Conservation (phyloP, 2,888 invertebrate species). For the Apeira syringaria region DNA sequence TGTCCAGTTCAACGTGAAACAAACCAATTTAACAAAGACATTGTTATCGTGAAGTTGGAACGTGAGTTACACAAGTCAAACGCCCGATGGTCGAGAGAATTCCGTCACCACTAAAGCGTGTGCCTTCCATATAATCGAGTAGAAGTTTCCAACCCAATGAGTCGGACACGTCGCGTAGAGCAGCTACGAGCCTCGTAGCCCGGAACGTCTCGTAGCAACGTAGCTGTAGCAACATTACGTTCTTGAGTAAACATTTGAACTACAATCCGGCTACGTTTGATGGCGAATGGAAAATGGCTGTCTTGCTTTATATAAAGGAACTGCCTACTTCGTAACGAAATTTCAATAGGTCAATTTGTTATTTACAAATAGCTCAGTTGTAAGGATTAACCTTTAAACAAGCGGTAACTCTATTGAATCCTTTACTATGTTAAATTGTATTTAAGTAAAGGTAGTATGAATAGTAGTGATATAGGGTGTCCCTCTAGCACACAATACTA, state of each 20-base stretch:
- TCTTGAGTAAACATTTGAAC: constrained; percentile 61
- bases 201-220: constrained; percentile 41
- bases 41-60: constrained; percentile 33
- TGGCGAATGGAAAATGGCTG: constrained; percentile 36
- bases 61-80: constrained; percentile 45
- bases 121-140: constrained; percentile 75
- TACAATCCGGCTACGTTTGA: constrained; percentile 40
- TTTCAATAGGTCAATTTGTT: too few relatives aligned
- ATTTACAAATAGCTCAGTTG: too few relatives aligned
- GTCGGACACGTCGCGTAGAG: constrained; percentile 62
- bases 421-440: too few relatives aligned
- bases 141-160: constrained; percentile 71
- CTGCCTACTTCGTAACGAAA: too few relatives aligned
- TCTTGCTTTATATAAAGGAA: constrained; percentile 31
- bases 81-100: constrained; percentile 51
- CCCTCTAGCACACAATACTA: too few relatives aligned
- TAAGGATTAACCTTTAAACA: too few relatives aligned
- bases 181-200: constrained; percentile 54
- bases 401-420: too few relatives aligned
- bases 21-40: constrained; percentile 26
- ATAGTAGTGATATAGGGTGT: too few relatives aligned
- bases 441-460: too few relatives aligned
- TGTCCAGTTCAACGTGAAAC: too few relatives aligned
- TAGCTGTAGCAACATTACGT: constrained; percentile 41
- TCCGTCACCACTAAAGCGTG: constrained; percentile 68